A percentile compares a stretch with the other conserved stretches of the same genome.
Evolutionary conservation across 2,888 invertebrate species (phyloP).

Genomic region (Cetonia aurata): DNA sequence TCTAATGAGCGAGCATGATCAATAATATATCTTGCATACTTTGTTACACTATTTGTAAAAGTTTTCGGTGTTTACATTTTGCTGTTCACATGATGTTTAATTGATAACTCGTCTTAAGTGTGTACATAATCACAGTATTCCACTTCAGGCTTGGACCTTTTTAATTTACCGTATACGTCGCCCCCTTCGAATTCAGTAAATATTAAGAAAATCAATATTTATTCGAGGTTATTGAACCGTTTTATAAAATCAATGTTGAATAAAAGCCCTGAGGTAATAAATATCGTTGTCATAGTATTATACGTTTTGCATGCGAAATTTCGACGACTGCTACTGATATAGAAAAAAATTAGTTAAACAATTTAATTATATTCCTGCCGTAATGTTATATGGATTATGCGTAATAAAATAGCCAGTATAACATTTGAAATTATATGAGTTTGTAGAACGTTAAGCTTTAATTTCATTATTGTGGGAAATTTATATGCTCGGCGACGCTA

Average conservation of each 20-base stretch:
- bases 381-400: neutral
- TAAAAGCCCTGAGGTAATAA: conserved; percentile 26
- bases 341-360: neutral
- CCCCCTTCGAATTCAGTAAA: conserved; percentile 20
- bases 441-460: too few species aligned
- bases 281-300: conserved; percentile 31
- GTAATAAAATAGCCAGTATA: too few species aligned
- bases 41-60: too few species aligned
- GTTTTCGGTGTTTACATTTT: too few species aligned
- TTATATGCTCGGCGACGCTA: too few species aligned
- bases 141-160: conserved; percentile 6
- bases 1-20: too few species aligned
- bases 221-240: conserved; percentile 38
- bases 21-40: too few species aligned
- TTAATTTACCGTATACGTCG: conserved; percentile 24
- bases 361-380: neutral
- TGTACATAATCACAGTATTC: conserved; percentile 12
- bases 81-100: too few species aligned
- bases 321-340: neutral
- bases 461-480: too few species aligned
- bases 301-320: conserved; percentile 14
- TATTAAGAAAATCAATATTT: conserved; percentile 42
- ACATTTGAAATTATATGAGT: too few species aligned
- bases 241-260: conserved; percentile 41
- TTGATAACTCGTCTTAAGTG: neutral